Base-by-base conservation (phyloP, 2,888 invertebrate species). In the Stenodema calcarata region DNA sequence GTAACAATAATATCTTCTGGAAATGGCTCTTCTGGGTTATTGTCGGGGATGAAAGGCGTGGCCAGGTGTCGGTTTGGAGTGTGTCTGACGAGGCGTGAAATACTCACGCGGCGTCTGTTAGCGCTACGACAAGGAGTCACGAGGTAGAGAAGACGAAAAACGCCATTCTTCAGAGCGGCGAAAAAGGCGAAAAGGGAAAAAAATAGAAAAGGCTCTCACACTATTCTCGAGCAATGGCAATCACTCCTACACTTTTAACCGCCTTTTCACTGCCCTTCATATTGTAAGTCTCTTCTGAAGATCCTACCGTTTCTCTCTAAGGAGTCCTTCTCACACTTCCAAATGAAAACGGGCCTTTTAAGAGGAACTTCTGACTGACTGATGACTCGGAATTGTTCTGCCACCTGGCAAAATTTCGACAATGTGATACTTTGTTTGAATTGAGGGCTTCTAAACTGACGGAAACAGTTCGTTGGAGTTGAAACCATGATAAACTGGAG, bases 1-100 rank as follows among this genome's bases (percentile, higher is more conserved):
- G 80, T 80, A 80, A 80, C 80, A 80, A 80, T 80, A 80, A 80
- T 80, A 80, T 54, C 80, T 80, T 80, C 80, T 80, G 54, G 80
- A 80, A 80, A 80, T 80, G 80, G 50, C 73, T 75, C 73, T 18
- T 73, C 73, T 23, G 78, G 80, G 54, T 80, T 18, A 80, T 80
- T 80, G 80, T 80, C 50, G 80, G 50, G 47, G 42, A 44, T 23
- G 41, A 78, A 44, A 44, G 47, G 54, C 18, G 54, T 27, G 54
- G 30, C 80, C 80, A 80, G 80, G 80, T 80, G 80, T 54, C 54
- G 80, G 28, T 80, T 50, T 80, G 54, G 80, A 80, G 80, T 80
- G 80, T 54, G 80, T 47, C 80, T 54, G 80, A 80, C 80, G 80
- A 80, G 80, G 80, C 80, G 80, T 80, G 80, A 80, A 80, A 80